Base-by-base conservation (phyloP, 2,113 vertebrate species). In the Crotalus tigris region DNA sequence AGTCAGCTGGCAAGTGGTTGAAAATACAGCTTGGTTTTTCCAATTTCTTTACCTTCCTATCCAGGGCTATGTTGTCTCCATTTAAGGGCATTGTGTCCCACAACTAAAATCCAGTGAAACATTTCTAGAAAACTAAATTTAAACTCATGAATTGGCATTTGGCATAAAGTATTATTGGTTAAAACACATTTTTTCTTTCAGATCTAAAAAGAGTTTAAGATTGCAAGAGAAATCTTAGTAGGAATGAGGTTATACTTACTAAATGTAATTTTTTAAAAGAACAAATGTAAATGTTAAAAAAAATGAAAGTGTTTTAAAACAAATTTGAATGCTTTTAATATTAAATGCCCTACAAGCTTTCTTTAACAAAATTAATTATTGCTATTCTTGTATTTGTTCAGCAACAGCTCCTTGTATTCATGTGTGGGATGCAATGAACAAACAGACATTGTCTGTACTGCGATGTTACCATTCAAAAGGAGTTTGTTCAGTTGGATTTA, bases 401-500 rank as follows among this genome's bases (percentile, higher is more conserved):
- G 99, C 99, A 91, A 98, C 99, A 3, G 98, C 99, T 92, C 99
- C 99, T 85, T 99, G 98, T 61, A 98, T 99, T 94, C 99, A 99
- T 0, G 97, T 99, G 96, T 99, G 99, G 99, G 99, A 99, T 53
- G 99, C 99, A 57, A 98, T 99, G 98, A 99, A 97, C 96, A 99
- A 99, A 75, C 99, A 99, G 97, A 99, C 99, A 0, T 95, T 99
- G 44, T 99, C 99, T 0, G 97, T 99, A 7, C 98, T 99, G 6
- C 98, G 99, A 95, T 99, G 99, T 95, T 98, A 98, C 97, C 99
- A 99, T 90, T 98, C 98, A 0, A 98, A 98, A 57, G 99, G 99
- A 0, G 98, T 99, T 92, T 99, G 99, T 93, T 99, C 98, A 0
- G 98, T 99, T 96, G 99, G 99, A 95, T 99, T 99, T 97, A 99